Evolutionary conservation across 2,888 invertebrate genomes (phyloP), one percentile per base, ranked within the genome.

Genomic region (Cheilosia variabilis): DNA sequence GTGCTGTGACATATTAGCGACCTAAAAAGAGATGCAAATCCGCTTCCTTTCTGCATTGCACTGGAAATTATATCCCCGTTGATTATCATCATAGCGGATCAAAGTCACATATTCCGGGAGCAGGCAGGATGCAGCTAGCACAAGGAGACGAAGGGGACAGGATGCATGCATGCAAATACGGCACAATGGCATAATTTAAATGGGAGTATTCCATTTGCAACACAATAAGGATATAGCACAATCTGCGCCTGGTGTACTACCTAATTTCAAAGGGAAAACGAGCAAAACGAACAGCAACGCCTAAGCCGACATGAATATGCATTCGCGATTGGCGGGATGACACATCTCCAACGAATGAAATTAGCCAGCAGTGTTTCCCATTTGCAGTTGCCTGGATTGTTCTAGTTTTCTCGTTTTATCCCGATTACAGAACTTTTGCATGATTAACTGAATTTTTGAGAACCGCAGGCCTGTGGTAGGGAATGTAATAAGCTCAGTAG

Each of bases 1-100:
- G 41, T 65, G 66, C 66, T 62, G 31, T 58, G 76, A 86, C 71
- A 72, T 68, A 86, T 81, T 81, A 81, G 86, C 81, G 86, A 86
- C 86, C 86, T 81, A 81, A 81, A 84, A 80, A 78, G 13, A 45
- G 57, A 72, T 60, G 60, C 65, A 77, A 71, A 86, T 86, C 76
- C 66, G 76, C 62, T 86, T 86, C 72, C 58, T 72, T 60, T 66
- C 45, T 66, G 86, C 71, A 62, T 41, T 81, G 80, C 71, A 71
- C 65, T 69, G 65, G 47, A 69, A 80, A 84, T 80, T 66, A 86
- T 86, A 86, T 86, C 81, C 76, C 52, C 15, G 81, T 72, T 84
- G 84, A 84, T 80, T 66, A 86, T 76, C 86, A 76, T 86, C 86
- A 76, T 62, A 72, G 47, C 84, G 76, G 84, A 86, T 86, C 84